These are phyloP conservation scores for Tipula lateralis DNA, from an alignment of 2,888 invertebrate species.

Conservation along the genomic window DNA sequence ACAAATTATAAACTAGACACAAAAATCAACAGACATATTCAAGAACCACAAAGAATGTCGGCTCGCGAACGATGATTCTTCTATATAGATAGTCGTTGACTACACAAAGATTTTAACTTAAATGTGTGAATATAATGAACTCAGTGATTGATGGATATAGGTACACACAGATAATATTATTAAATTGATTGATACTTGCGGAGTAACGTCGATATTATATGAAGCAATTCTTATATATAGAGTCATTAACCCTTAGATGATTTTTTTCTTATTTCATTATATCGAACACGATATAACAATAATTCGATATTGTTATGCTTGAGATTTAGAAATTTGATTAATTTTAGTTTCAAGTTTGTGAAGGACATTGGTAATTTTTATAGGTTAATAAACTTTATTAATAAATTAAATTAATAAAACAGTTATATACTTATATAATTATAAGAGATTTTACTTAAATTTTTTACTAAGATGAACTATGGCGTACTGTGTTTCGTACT, in stretches of 20 bases:
- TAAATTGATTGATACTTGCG: background rate
- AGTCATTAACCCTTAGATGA: background rate
- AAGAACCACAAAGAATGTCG: background rate
- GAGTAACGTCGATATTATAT: background rate
- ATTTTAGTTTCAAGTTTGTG: background rate
- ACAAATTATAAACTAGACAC: background rate
- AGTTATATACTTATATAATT: background rate
- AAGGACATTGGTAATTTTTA: background rate
- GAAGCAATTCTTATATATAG: background rate
- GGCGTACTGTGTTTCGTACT: background rate
- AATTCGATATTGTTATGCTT: background rate
- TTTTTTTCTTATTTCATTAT: background rate
- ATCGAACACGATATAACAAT: background rate
- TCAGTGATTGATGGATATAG: background rate
- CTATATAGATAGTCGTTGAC: background rate
- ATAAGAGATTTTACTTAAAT: background rate
- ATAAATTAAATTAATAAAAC: background rate
- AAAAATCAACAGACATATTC: background rate
- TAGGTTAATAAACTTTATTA: background rate
- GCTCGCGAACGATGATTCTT: background rate
- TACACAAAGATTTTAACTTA: background rate
- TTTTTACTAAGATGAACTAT: background rate
- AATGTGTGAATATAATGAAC: background rate
- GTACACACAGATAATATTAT: background rate
- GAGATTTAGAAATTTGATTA: conserved; percentile 1